Evolutionary conservation across 2,797 vertebrate species (phyloP), one percentile per base, ranked within the genome.

Genomic region (Perodicticus potto): DNA sequence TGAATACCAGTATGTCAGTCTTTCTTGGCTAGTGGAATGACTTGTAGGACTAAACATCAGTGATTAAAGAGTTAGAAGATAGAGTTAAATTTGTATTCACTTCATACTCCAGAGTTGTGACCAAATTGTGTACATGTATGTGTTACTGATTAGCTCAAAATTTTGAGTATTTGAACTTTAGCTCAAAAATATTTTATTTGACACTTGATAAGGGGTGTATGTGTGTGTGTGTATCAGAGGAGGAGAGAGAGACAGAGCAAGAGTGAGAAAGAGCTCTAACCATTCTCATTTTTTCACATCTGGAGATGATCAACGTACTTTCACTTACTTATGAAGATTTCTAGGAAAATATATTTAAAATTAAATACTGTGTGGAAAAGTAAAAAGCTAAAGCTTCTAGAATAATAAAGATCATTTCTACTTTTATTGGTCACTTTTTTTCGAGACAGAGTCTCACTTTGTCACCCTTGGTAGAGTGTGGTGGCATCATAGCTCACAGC

Each of bases 81-180:
- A 74, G 34, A 9, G 17, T 3, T 86, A 81, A 77, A 85, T 86
- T 43, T 74, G 1, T 70, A 80, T 32, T 82, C 14, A 83, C 14
- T 12, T 8, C 25, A 55, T 3, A 67, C 23, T 90, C 2, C 25
- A 92, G 19, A 95, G 23, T 14, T 92, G 87, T 95, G 76, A 89
- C 27, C 25, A 76, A 59, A 53, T 76, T 86, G 20, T 67, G 1
- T 23, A 20, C 61, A 65, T 70, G 32, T 95, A 2, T 91, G 29
- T 93, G 29, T 20, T 92, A 91, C 22, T 83, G 17, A 3, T 74
- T 86, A 59, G 11, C 27, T 76, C 6, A 61, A 76, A 34, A 43
- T 59, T 85, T 72, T 86, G 55, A 78, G 34, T 78, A 63, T 86
- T 72, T 95, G 32, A 40, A 88, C 73, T 93, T 93, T 27, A 7